These are phyloP conservation scores for Lasius platythorax DNA, from an alignment of 2,888 invertebrate species.

Conservation along the genomic window DNA sequence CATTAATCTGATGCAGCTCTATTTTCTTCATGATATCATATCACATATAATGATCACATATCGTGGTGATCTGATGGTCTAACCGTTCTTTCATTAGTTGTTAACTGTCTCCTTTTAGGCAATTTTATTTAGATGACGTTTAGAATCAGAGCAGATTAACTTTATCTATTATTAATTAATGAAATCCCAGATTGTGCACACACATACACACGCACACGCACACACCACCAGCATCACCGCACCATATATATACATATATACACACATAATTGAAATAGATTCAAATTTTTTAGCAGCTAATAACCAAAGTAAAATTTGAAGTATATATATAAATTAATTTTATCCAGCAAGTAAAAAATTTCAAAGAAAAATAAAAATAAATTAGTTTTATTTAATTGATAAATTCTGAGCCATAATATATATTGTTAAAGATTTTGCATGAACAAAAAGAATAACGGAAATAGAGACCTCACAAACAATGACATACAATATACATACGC, in stretches of 20 bases:
- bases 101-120: not conserved
- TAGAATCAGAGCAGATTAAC: not conserved
- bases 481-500: not conserved
- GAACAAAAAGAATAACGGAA: not conserved
- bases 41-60: not conserved
- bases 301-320: not conserved
- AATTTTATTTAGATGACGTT: not conserved
- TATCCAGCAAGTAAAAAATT: not conserved
- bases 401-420: not conserved
- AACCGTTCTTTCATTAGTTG: not conserved
- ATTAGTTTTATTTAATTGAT: not conserved
- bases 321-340: not conserved
- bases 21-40: not conserved
- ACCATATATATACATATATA: too few species aligned
- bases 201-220: too few species aligned
- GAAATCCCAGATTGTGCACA: not conserved
- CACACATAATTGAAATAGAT: too few species aligned
- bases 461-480: not conserved
- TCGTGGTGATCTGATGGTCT: not conserved
- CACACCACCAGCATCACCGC: too few species aligned
- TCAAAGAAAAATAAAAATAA: not conserved
- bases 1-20: not conserved
- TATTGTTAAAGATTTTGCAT: not conserved
- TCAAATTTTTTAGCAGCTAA: not conserved
- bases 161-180: not conserved